Base-by-base conservation (phyloP, 2,888 invertebrate species). In the Muscina levida region DNA sequence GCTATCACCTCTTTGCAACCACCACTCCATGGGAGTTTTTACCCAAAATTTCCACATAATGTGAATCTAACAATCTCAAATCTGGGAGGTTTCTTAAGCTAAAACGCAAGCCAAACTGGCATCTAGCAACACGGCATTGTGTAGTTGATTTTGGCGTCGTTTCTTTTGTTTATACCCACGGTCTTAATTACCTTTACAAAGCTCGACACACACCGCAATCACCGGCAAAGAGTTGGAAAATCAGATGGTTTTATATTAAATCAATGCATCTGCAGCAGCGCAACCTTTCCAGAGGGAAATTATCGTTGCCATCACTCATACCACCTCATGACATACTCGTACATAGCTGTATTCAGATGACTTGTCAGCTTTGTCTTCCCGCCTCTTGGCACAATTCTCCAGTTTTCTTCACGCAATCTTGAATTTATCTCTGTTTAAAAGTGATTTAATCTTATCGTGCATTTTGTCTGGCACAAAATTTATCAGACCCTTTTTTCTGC, bases 401-500 rank as follows among this genome's bases (percentile, higher is more conserved):
- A 6, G 26, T 44, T 39, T 51, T 44, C 39, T 51, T 15, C 17
- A 66, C 17, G 19, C 59, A 39, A 65, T 46, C 24, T 46, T 2
- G 66, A 3, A 19, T 65, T 71, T 71, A 17, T 72, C 65, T 71
- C 66, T 67, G n/a, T 46, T 51, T 78, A 24, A 74, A 71, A 66
- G 65, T 66, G 70, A 66, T 79, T 74, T 71, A 71, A 74, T 74
- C 78, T 71, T 74, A 65, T 71, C 65, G 66, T 71, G 74, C 78
- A 71, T 65, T 66, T 70, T 73, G 17, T 62, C 39, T 17, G 31
- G 31, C 31, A 31, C 8, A 31, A n/a, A n/a, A n/a, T n/a, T n/a
- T n/a, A n/a, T n/a, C n/a, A n/a, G n/a, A 8, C 31, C 31, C 31
- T 31, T 31, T 8, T 31, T 31, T 31, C 4, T 46, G 17, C 37